Percentiles rank a stretch among this genome's conserved stretches.
These are phyloP conservation scores for Lasioglossum villosulum DNA, from an alignment of 2,888 invertebrate genomes.

Conservation along the genomic window DNA sequence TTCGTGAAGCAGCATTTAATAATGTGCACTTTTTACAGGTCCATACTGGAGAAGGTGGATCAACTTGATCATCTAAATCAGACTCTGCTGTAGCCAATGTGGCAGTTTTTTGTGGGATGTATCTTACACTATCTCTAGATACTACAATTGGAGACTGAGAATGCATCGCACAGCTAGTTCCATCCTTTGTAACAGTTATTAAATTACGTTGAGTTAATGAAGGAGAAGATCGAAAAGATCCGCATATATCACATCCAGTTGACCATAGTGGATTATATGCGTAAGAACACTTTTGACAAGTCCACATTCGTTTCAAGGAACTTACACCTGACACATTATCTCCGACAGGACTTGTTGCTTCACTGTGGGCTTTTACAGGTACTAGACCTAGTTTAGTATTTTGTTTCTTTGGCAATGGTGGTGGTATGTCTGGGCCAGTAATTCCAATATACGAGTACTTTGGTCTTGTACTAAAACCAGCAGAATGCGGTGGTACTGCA, in stretches of 20 bases:
- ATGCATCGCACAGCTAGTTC: slow-evolving; percentile 79
- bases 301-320: slow-evolving; percentile 90
- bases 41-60: slow-evolving; percentile 86
- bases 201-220: slow-evolving; percentile 88
- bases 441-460: slow-evolving; percentile 82
- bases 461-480: slow-evolving; percentile 81
- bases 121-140: slow-evolving; percentile 82
- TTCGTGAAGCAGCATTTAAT: slow-evolving; percentile 89
- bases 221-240: slow-evolving; percentile 87
- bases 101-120: slow-evolving; percentile 83
- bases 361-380: slow-evolving; percentile 76
- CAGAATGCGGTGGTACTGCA: slow-evolving; percentile 85
- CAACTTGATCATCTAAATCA: slow-evolving; percentile 88
- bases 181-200: slow-evolving; percentile 89
- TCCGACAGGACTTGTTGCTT: slow-evolving; percentile 80
- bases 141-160: slow-evolving; percentile 82
- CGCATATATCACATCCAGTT: slow-evolving; percentile 93
- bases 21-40: slow-evolving; percentile 95
- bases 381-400: slow-evolving; percentile 77
- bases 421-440: slow-evolving; percentile 82
- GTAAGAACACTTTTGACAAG: slow-evolving; percentile 94
- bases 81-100: slow-evolving; percentile 82
- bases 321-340: slow-evolving; percentile 73
- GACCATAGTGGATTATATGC: slow-evolving; percentile 94
- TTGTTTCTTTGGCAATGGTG: slow-evolving; percentile 83